These are phyloP conservation scores for Chaunax sp. DNA, from an alignment of 2,797 vertebrate species.

Conservation along the genomic window DNA sequence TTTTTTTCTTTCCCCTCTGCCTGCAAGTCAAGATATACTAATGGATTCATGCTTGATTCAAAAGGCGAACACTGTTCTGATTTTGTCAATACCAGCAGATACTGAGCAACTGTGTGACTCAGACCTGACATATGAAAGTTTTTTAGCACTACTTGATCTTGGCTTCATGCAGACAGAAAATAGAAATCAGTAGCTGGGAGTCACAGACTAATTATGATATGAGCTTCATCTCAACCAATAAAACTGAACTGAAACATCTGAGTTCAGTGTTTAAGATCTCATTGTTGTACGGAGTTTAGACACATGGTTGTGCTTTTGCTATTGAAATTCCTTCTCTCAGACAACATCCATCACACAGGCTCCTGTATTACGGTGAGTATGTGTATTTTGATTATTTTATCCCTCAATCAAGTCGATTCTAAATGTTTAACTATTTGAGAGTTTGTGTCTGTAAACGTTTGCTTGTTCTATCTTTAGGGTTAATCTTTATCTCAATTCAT, in stretches of 20 bases:
- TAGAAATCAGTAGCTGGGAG: conserved; percentile 49
- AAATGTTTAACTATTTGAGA: conserved; percentile 5
- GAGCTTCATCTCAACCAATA: conserved; percentile 27
- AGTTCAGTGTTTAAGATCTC: conserved; percentile 1
- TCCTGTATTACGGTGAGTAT: not conserved
- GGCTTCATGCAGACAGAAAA: conserved; percentile 34
- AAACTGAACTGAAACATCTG: conserved; percentile 11
- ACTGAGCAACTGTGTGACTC: conserved; percentile 53
- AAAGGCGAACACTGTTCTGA: conserved; percentile 19
- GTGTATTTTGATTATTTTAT: conserved; percentile 11
- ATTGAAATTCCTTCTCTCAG: conserved; percentile 5
- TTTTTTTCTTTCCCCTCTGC: conserved; percentile 16
- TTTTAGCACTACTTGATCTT: conserved; percentile 22
- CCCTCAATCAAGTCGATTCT: no score
- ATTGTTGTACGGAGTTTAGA: not conserved
- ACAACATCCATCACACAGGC: not conserved
- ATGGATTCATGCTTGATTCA: conserved; percentile 36
- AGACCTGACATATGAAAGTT: conserved; percentile 34
- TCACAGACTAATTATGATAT: conserved; percentile 37
- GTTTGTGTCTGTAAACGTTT: not conserved
- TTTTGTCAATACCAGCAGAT: conserved; percentile 54
- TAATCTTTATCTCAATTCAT: conserved; percentile 9
- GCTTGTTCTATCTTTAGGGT: conserved; percentile 5
- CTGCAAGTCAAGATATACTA: conserved; percentile 39
- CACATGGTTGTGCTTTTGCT: conserved; percentile 7